Percentiles rank a stretch among this genome's conserved stretches.
Conservation (phyloP, 2,797 vertebrate genomes). For the Manis javanica region DNA sequence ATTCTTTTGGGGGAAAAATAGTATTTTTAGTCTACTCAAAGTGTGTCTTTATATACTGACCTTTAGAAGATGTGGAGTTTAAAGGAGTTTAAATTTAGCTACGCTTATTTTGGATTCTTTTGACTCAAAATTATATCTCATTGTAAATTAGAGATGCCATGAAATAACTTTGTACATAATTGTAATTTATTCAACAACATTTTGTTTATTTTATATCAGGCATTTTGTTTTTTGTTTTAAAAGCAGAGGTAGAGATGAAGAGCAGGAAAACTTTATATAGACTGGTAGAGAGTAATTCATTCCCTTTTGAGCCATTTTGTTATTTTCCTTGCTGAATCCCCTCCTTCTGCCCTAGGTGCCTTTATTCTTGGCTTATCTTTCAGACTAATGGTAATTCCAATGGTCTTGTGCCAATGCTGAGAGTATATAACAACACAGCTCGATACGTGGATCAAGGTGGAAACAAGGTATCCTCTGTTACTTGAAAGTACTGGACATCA, state of each 20-base stretch:
- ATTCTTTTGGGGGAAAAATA: constrained; percentile 40
- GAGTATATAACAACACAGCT: constrained; percentile 99
- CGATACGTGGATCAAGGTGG: constrained; percentile 99
- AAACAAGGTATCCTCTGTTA: constrained; percentile 91
- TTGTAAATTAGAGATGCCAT: constrained; percentile 44
- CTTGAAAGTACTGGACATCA: fast-evolving
- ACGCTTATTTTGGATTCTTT: constrained; percentile 40
- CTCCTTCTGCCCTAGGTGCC: background rate
- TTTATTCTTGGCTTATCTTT: constrained; percentile 67
- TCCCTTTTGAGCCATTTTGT: background rate
- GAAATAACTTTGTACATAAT: background rate
- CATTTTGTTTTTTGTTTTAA: constrained; percentile 44
- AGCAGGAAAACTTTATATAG: background rate
- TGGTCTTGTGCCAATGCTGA: constrained; percentile 97
- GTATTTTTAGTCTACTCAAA: background rate
- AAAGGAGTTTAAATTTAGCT: constrained; percentile 39
- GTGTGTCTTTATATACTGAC: constrained; percentile 7
- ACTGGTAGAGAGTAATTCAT: background rate
- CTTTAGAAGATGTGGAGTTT: constrained; percentile 12
- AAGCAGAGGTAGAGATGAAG: background rate
- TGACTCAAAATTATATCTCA: constrained; percentile 6
- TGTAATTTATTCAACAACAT: constrained; percentile 27
- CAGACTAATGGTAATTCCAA: constrained; percentile 98
- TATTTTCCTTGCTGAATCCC: background rate
- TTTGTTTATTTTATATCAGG: constrained; percentile 45